phyloP scores from a whole-genome alignment of 2,113 vertebrate species.

The Perca fluviatilis region DNA sequence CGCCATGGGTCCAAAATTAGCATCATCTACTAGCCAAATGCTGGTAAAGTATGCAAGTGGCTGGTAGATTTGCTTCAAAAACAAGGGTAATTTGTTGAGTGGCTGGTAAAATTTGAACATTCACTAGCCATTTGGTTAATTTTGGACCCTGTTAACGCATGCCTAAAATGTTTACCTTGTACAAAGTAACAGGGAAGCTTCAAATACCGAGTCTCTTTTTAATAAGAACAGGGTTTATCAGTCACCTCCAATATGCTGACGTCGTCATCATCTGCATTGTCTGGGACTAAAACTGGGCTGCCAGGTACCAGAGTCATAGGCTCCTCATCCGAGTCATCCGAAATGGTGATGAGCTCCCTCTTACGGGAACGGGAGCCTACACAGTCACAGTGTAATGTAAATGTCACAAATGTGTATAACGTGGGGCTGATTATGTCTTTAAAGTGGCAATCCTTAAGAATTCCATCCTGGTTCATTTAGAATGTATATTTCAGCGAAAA shows the following conservation, averaged over 20 bases:
- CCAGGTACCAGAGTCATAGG: slow-evolving; percentile 79
- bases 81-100: too few relatives aligned
- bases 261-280: slow-evolving; percentile 84
- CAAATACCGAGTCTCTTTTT: background rate
- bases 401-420: background rate
- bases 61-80: too few relatives aligned
- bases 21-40: too few relatives aligned
- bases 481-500: too few relatives aligned
- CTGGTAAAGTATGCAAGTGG: too few relatives aligned
- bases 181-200: background rate
- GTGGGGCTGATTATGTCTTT: background rate
- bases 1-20: too few relatives aligned
- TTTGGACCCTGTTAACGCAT: too few relatives aligned
- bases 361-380: slow-evolving; percentile 68
- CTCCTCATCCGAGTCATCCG: slow-evolving; percentile 95
- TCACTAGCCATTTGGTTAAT: too few relatives aligned
- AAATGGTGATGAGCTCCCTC: slow-evolving; percentile 90
- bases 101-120: too few relatives aligned
- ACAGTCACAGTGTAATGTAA: background rate
- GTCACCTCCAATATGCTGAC: slow-evolving; percentile 90
- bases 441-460: too few relatives aligned
- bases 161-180: background rate
- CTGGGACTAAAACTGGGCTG: slow-evolving; percentile 82
- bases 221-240: background rate
- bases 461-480: too few relatives aligned